A percentile compares a stretch with the other conserved stretches of the same genome.
phyloP scores from a whole-genome alignment of 2,797 vertebrate genomes.

The Pteronotus mesoamericanus region DNA sequence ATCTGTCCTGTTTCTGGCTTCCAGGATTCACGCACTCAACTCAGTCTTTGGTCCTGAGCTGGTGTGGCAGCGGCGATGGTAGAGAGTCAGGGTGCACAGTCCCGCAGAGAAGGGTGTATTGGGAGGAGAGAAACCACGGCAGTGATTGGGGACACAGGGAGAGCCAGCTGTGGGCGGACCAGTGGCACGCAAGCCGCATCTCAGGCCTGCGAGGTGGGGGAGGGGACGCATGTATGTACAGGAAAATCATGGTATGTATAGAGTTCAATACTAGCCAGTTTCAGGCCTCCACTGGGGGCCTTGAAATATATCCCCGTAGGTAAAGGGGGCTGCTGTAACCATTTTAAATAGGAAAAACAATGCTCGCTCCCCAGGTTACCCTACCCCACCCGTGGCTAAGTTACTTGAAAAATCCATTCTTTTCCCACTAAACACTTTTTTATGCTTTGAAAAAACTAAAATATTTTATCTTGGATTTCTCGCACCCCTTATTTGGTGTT shows the following conservation, averaged over 20 bases:
- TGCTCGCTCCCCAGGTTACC: not conserved
- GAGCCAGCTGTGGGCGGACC: accelerated
- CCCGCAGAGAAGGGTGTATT: no score
- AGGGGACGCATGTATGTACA: not conserved
- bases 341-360: not conserved
- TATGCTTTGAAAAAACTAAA: not conserved
- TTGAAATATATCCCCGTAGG: not conserved
- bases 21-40: not conserved
- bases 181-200: not conserved
- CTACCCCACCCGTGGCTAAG: not conserved
- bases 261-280: not conserved
- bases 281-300: not conserved
- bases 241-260: not conserved
- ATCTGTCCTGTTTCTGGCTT: not conserved
- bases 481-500: not conserved
- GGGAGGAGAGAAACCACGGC: no score
- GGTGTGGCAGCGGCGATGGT: no score
- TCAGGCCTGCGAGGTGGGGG: accelerated
- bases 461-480: not conserved
- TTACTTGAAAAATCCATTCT: not conserved
- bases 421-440: not conserved
- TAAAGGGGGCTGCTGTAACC: not conserved
- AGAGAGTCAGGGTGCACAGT: accelerated
- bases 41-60: not conserved
- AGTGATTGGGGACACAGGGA: accelerated